These are phyloP conservation scores for Syritta pipiens DNA, from an alignment of 2,888 invertebrate genomes.

Conservation along the genomic window DNA sequence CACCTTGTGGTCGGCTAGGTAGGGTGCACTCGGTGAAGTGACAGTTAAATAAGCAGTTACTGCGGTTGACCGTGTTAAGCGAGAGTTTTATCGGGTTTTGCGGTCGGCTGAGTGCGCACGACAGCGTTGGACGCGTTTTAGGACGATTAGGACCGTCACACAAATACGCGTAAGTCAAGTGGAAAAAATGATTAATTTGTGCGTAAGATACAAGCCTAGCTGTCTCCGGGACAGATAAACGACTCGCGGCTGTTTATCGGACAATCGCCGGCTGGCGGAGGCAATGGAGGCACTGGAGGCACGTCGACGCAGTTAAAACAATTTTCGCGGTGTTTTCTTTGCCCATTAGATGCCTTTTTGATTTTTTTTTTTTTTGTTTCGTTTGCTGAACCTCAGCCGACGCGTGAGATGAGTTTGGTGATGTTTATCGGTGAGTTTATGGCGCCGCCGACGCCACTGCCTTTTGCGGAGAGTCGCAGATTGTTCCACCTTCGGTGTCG, in stretches of 20 bases:
- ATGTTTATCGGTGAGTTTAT: too few relatives aligned
- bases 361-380: too few relatives aligned
- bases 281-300: constrained; percentile 31
- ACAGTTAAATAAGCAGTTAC: constrained; percentile 63
- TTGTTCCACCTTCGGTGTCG: too few relatives aligned
- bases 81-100: constrained; percentile 67
- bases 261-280: neutral
- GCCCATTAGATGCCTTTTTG: constrained; percentile 51
- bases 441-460: too few relatives aligned
- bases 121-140: neutral
- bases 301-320: constrained; percentile 63
- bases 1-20: constrained; percentile 41
- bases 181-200: constrained; percentile 63
- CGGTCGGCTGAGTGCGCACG: constrained; percentile 58
- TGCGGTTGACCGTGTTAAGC: constrained; percentile 59
- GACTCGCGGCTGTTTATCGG: too few relatives aligned
- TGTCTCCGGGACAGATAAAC: too few relatives aligned
- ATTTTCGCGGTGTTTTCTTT: constrained; percentile 63
- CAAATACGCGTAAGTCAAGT: constrained; percentile 22
- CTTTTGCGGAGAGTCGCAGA: too few relatives aligned
- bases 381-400: too few relatives aligned
- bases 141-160: constrained; percentile 23
- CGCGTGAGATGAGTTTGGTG: too few relatives aligned
- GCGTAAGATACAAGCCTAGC: constrained; percentile 45
- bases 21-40: constrained; percentile 54